Conservation (phyloP, 2,888 invertebrate genomes). For the Tetragnatha montana region DNA sequence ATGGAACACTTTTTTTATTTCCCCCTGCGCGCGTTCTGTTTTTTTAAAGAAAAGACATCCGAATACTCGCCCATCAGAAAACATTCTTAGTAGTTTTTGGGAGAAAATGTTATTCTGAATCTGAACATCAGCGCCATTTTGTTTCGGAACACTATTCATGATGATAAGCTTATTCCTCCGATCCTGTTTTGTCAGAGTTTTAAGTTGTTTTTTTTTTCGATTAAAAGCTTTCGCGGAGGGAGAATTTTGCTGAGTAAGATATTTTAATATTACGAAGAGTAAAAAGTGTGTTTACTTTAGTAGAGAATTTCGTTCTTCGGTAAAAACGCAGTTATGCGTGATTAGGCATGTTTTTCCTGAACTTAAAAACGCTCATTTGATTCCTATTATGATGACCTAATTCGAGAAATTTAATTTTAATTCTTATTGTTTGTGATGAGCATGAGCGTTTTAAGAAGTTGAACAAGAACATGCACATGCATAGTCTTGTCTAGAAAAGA, state of each 20-base stretch:
- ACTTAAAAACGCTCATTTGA: no score
- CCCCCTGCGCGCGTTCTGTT: background rate
- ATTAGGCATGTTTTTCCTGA: background rate
- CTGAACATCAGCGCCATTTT: background rate
- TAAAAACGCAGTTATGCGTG: background rate
- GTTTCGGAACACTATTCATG: background rate
- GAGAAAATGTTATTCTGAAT: background rate
- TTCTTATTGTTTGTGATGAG: no score
- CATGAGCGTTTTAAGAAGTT: no score
- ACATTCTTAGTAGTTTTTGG: background rate
- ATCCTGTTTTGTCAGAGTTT: background rate
- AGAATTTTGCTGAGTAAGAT: background rate
- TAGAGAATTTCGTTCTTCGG: background rate
- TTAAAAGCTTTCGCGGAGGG: conserved; percentile 25
- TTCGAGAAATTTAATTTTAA: no score
- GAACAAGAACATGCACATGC: no score
- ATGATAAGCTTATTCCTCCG: background rate
- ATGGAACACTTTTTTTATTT: background rate
- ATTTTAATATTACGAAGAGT: background rate
- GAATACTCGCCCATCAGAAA: background rate
- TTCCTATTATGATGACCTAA: no score
- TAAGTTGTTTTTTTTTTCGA: conserved; percentile 25
- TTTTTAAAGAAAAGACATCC: background rate
- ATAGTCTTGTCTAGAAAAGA: no score
- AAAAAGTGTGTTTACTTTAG: background rate